Percentiles rank a stretch among this genome's conserved stretches.
These are phyloP conservation scores for Paramuricea clavata DNA, from an alignment of 92 coral and sea anemone genomes.

Conservation along the genomic window DNA sequence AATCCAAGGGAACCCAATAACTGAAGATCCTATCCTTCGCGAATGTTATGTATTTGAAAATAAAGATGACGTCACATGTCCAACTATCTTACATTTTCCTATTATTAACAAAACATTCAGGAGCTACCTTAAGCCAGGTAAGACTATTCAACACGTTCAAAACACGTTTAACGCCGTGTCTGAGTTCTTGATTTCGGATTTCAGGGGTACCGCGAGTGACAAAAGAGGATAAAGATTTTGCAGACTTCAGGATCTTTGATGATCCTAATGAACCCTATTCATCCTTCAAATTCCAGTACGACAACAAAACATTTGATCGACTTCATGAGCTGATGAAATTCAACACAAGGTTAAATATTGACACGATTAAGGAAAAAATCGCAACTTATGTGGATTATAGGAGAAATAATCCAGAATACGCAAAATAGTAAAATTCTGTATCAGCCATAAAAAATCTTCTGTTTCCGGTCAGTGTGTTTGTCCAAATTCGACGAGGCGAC, in stretches of 20 bases:
- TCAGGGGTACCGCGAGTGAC: too few relatives aligned
- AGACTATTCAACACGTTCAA: too few relatives aligned
- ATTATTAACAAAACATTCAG: constrained; percentile 38
- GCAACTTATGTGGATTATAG: constrained; percentile 67
- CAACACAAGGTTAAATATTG: constrained; percentile 73
- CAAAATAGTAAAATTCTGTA: too few relatives aligned
- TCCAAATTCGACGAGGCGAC: too few relatives aligned
- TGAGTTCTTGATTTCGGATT: too few relatives aligned
- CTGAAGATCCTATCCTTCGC: constrained; percentile 3
- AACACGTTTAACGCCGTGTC: too few relatives aligned
- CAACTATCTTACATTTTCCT: constrained; percentile 39
- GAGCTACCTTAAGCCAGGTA: constrained; percentile 32
- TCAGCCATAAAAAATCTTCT: too few relatives aligned
- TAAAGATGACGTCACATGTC: constrained; percentile 22
- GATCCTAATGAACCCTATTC: constrained; percentile 75
- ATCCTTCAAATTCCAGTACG: constrained; percentile 86
- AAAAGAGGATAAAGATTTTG: constrained; percentile 72
- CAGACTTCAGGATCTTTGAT: constrained; percentile 77
- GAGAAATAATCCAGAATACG: constrained; percentile 13
- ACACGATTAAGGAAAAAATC: constrained; percentile 76
- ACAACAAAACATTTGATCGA: constrained; percentile 70
- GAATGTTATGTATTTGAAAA: constrained; percentile 37
- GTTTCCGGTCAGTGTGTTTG: too few relatives aligned
- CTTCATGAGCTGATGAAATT: constrained; percentile 75
- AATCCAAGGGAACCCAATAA: constrained; percentile 11